Evolutionary conservation across 2,113 vertebrate species (phyloP).

Genomic region (Dicerorhinus sumatrensis): DNA sequence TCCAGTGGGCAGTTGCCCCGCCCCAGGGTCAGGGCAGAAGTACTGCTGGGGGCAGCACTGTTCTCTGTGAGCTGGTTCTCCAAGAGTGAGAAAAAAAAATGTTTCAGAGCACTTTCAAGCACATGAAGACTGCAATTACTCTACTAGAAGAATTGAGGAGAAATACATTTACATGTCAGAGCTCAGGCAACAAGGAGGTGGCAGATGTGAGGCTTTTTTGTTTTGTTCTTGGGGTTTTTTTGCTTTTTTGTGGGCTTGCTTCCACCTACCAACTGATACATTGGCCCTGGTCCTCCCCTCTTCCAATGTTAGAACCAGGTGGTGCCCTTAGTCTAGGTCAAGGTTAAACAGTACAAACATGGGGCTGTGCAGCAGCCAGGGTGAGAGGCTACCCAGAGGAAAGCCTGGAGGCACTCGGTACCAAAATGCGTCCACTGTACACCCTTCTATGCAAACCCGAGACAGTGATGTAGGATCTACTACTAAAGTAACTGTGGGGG

Average conservation of each 20-base stretch:
- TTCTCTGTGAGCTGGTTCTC: background rate
- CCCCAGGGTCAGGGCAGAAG: background rate
- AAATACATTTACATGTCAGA: background rate
- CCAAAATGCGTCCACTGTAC: too few relatives aligned
- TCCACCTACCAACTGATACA: background rate
- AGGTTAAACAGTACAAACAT: background rate
- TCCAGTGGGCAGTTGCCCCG: background rate
- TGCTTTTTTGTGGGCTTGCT: background rate
- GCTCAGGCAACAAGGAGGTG: background rate
- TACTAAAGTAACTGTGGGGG: background rate
- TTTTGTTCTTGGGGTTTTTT: background rate
- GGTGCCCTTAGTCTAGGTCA: background rate
- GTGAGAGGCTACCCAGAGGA: background rate
- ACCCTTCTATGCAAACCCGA: background rate
- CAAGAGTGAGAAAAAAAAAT: too few relatives aligned
- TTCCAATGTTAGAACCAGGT: background rate
- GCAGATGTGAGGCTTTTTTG: background rate
- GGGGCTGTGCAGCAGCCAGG: background rate
- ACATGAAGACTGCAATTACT: background rate
- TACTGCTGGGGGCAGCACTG: too few relatives aligned
- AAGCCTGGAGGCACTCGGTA: background rate
- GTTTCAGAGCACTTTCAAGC: background rate
- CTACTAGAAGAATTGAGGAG: background rate
- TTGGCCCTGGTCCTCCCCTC: background rate
- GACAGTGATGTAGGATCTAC: background rate